Percentiles rank a stretch among this genome's conserved stretches.
phyloP scores from a whole-genome alignment of 2,797 vertebrate species.

The Holocentrus rufus region DNA sequence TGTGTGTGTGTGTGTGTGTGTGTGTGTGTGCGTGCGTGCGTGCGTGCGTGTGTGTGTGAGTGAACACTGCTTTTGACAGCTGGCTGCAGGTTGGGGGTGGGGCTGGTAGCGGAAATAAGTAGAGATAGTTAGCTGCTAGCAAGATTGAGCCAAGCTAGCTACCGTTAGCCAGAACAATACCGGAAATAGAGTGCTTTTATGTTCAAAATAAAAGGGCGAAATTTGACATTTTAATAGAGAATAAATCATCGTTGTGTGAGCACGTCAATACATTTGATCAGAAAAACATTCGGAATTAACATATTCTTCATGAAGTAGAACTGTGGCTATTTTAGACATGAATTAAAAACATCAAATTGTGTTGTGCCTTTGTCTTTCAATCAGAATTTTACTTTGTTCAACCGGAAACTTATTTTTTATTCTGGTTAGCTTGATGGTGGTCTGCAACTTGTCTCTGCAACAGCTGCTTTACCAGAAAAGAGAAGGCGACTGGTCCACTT shows the following conservation, averaged over 20 bases:
- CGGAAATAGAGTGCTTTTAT: not conserved
- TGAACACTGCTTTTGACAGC: not conserved
- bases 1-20: too few relatives aligned
- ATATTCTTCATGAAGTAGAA: too few relatives aligned
- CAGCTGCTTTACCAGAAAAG: slow-evolving; percentile 52
- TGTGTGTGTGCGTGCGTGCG: too few relatives aligned
- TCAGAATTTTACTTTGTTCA: slow-evolving; percentile 21
- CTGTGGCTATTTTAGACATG: too few relatives aligned
- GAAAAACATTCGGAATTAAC: too few relatives aligned
- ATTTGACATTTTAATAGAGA: too few relatives aligned
- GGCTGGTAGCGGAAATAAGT: slow-evolving; percentile 35
- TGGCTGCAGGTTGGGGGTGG: slow-evolving; percentile 21
- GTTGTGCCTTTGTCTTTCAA: too few relatives aligned
- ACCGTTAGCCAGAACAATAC: not conserved
- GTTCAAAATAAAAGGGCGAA: not conserved
- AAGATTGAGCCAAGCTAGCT: not conserved
- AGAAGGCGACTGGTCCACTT: slow-evolving; percentile 20
- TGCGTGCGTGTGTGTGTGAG: too few relatives aligned
- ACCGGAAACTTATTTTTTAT: slow-evolving; percentile 9
- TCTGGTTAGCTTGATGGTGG: not conserved
- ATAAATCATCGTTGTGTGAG: too few relatives aligned
- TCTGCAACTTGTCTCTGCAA: slow-evolving; percentile 40
- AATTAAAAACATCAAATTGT: too few relatives aligned
- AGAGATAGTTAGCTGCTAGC: not conserved
- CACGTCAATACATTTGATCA: too few relatives aligned